These are phyloP conservation scores for Zoanthus sociatus DNA, from an alignment of 92 coral and sea anemone genomes.

Conservation along the genomic window DNA sequence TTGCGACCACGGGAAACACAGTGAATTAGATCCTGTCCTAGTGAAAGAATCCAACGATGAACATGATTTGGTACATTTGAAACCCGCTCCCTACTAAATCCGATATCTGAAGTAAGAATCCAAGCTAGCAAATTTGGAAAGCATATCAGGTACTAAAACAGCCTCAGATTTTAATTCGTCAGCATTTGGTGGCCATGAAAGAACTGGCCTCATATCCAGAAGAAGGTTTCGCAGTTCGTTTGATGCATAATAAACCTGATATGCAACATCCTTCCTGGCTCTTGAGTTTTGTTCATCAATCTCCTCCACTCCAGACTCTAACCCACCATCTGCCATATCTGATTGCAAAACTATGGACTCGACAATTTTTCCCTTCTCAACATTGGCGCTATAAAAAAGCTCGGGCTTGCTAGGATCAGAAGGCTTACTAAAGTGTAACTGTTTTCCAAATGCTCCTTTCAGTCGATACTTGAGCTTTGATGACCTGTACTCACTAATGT, in stretches of 20 bases:
- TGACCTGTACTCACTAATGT: conserved; percentile 61
- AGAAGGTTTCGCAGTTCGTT: conserved; percentile 58
- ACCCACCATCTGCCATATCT: not conserved
- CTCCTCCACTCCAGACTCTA: conserved; percentile 25
- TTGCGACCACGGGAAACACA: conserved; percentile 63
- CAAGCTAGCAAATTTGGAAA: conserved; percentile 74
- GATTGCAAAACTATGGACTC: conserved; percentile 48
- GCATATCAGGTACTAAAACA: conserved; percentile 64
- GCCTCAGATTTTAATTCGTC: conserved; percentile 61
- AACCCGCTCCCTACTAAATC: conserved; percentile 51
- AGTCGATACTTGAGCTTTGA: conserved; percentile 70
- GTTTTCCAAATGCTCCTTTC: conserved; percentile 52
- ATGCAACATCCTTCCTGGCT: conserved; percentile 24
- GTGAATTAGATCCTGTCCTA: conserved; percentile 72
- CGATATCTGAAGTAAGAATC: conserved; percentile 53
- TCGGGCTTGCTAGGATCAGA: conserved; percentile 60
- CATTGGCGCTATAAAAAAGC: conserved; percentile 55
- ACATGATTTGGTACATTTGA: conserved; percentile 51
- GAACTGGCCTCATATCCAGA: conserved; percentile 52
- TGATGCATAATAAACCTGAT: conserved; percentile 69
- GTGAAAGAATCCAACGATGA: conserved; percentile 55
- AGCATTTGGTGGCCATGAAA: conserved; percentile 71
- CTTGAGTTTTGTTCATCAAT: conserved; percentile 51
- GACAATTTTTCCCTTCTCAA: conserved; percentile 41
- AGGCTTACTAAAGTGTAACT: conserved; percentile 61